These are phyloP conservation scores for Gobius niger DNA, from an alignment of 2,113 vertebrate species.

Conservation along the genomic window DNA sequence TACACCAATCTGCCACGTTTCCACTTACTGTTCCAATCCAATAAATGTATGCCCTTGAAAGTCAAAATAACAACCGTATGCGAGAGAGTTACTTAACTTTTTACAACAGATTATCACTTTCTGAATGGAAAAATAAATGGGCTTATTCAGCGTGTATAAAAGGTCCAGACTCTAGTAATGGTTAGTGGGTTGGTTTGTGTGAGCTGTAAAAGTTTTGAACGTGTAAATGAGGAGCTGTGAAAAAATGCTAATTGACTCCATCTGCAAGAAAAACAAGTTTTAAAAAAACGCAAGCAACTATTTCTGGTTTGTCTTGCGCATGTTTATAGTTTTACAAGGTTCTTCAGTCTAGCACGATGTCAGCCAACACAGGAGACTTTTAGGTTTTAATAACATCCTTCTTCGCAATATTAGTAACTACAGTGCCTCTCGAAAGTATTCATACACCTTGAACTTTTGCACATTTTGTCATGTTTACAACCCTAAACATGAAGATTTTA, in stretches of 20 bases:
- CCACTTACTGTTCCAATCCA: neutral
- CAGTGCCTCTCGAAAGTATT: too few relatives aligned
- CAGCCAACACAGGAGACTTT: slow-evolving; percentile 27
- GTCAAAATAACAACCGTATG: neutral
- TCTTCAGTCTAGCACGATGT: slow-evolving; percentile 66
- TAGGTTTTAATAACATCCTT: slow-evolving; percentile 18
- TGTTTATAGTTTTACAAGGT: slow-evolving; percentile 61
- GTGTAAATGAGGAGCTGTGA: slow-evolving; percentile 72
- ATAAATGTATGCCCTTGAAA: neutral
- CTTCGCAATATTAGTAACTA: too few relatives aligned
- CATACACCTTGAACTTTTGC: too few relatives aligned
- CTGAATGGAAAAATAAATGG: neutral
- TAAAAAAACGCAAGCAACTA: slow-evolving; percentile 65
- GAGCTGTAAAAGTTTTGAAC: slow-evolving; percentile 69
- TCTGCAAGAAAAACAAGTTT: slow-evolving; percentile 74
- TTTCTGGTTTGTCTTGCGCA: slow-evolving; percentile 56
- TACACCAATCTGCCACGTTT: neutral
- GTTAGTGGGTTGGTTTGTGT: slow-evolving; percentile 62
- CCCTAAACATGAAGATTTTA: too few relatives aligned
- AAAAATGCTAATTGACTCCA: slow-evolving; percentile 77
- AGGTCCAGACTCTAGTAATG: slow-evolving; percentile 36
- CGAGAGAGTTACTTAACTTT: neutral
- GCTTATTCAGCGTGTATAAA: slow-evolving; percentile 15
- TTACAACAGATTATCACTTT: neutral
- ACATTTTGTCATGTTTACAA: too few relatives aligned